Base-by-base conservation (phyloP, 2,113 vertebrate genomes). In the Zootoca vivipara region DNA sequence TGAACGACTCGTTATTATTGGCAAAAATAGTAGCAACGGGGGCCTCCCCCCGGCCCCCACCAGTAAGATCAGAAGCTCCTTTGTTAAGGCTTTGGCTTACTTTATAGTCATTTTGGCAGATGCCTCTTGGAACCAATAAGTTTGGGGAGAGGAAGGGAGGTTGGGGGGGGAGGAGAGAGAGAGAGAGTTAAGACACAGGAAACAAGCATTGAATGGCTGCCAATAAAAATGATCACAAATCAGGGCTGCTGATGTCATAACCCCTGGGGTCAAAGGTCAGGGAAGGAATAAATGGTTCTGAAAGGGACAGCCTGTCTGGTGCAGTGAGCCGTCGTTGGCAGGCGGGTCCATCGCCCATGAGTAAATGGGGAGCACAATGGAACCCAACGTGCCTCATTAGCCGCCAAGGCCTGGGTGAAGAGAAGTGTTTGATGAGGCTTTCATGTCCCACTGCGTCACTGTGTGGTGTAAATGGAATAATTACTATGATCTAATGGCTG, bases 401-500 rank as follows among this genome's bases (percentile, higher is more conserved):
- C 96, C 6, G 94, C 94, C 81, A 38, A 87, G 93, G 92, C 93
- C 90, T 56, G 91, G 94, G 78, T 86, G 92, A 93, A 94, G 96
- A 94, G 97, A 94, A 97, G 96, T 97, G 97, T 97, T 97, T 97
- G 97, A 97, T 97, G 97, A 96, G 94, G 95, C 95, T 95, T 95
- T 13, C 92, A 93, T 87, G 93, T 96, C 97, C 97, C 96, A 93
- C 95, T 96, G 96, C 96, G 97, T 94, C 96, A 96, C 96, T 94
- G 93, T 96, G 96, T 92, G 95, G 93, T 96, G 97, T 95, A 88
- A 97, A 97, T 97, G 97, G 96, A 97, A 97, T 97, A 97, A 97
- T 97, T 96, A 97, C 97, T 96, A 97, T 98, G 97, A 98, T 98
- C 97, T 98, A 98, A 97, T 97, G 97, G 97, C 95, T 95, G 88